These are phyloP conservation scores for Drosophila sp. DNA, from an alignment of 1,140 invertebrate species.

Conservation along the genomic window DNA sequence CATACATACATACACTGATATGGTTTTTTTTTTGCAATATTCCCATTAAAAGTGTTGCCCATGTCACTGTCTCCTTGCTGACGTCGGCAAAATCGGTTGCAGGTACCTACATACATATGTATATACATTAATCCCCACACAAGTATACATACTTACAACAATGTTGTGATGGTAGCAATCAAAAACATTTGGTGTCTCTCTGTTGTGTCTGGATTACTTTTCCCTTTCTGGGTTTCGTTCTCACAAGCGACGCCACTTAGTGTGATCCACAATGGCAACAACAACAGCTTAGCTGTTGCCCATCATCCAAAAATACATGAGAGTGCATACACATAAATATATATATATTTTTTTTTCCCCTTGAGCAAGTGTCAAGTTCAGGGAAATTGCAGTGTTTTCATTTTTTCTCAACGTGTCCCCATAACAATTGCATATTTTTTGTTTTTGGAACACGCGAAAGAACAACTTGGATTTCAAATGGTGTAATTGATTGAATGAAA, in stretches of 20 bases:
- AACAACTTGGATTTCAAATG: conserved; percentile 42
- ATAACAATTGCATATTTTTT: conserved; percentile 35
- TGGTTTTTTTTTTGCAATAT: conserved; percentile 27
- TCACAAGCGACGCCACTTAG: conserved; percentile 14
- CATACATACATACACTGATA: conserved; percentile 24
- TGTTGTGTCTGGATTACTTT: conserved; percentile 16
- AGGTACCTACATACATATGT: conserved; percentile 21
- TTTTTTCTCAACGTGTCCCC: conserved; percentile 56
- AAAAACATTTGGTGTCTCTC: conserved; percentile 26
- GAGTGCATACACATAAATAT: conserved; percentile 19
- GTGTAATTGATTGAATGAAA: conserved; percentile 75
- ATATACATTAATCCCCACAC: neutral
- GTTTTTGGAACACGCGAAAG: conserved; percentile 15
- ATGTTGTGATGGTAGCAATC: conserved; percentile 24
- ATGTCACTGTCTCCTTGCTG: conserved; percentile 50
- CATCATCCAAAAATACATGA: conserved; percentile 32
- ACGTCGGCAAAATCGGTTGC: conserved; percentile 34
- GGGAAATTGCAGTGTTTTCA: conserved; percentile 74
- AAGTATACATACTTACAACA: conserved; percentile 3
- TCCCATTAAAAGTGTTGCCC: conserved; percentile 28
- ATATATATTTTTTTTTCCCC: conserved; percentile 33
- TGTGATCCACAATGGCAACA: conserved; percentile 6
- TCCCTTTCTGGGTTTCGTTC: conserved; percentile 26
- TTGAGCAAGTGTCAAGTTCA: conserved; percentile 75
- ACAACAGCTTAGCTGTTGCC: neutral